phyloP scores from a whole-genome alignment of 2,888 invertebrate species.

The Eutolmus rufibarbis region DNA sequence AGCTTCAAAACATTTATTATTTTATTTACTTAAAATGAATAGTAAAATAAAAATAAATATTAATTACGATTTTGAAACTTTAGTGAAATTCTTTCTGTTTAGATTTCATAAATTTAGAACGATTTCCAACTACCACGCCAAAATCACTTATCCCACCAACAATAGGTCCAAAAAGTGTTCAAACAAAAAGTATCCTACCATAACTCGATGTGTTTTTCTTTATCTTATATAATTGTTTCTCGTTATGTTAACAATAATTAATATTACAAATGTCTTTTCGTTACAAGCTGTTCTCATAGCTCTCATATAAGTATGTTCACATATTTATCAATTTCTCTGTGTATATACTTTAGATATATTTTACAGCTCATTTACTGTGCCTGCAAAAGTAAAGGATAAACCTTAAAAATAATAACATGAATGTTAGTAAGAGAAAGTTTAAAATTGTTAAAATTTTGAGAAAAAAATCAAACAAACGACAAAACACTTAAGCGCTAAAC shows the following conservation, averaged over 20 bases:
- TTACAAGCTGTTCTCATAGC: conserved; percentile 54
- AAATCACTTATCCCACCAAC: not conserved
- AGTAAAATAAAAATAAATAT: not conserved
- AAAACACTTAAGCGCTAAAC: not conserved
- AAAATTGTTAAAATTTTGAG: conserved; percentile 55
- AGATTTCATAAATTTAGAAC: not conserved
- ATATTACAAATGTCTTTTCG: conserved; percentile 57
- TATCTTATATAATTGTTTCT: conserved; percentile 9
- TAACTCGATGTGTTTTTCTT: conserved; percentile 24
- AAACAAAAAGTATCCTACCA: conserved; percentile 1
- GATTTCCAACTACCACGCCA: not conserved
- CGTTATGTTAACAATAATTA: conserved; percentile 49
- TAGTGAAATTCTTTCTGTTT: conserved; percentile 9
- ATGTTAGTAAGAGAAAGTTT: conserved; percentile 63
- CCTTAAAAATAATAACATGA: conserved; percentile 64
- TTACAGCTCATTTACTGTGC: conserved; percentile 61
- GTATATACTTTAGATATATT: conserved; percentile 47
- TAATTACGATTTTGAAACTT: not conserved
- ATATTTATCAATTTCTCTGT: conserved; percentile 49
- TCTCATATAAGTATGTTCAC: conserved; percentile 51
- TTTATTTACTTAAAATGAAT: not conserved
- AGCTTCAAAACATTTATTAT: not conserved
- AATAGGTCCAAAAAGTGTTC: not conserved
- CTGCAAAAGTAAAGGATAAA: conserved; percentile 64
- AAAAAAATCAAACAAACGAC: conserved; percentile 3